These are phyloP conservation scores for Amiota minor DNA, from an alignment of 2,888 invertebrate species.

Conservation along the genomic window DNA sequence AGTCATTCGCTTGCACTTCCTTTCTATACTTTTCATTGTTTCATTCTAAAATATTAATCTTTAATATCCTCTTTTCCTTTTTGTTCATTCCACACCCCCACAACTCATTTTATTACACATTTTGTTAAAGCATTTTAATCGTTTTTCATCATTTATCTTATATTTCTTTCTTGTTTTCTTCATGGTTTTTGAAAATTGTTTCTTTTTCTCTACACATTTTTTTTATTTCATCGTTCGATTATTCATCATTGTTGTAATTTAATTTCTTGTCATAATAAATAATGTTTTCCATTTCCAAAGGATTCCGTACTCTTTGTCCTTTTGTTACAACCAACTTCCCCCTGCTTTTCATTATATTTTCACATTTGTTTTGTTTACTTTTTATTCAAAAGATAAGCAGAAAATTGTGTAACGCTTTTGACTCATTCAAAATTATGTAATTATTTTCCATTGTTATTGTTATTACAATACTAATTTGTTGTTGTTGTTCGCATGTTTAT, in stretches of 20 bases:
- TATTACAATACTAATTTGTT: neutral
- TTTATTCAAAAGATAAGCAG: neutral
- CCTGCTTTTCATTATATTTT: too few species aligned
- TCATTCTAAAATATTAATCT: too few species aligned
- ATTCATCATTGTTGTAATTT: conserved; percentile 2
- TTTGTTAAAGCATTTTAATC: conserved; percentile 11
- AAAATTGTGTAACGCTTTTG: conserved; percentile 15
- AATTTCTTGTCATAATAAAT: conserved; percentile 18
- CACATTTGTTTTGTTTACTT: too few species aligned
- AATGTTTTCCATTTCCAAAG: conserved; percentile 2
- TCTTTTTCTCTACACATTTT: too few species aligned
- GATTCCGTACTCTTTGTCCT: neutral
- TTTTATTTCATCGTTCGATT: neutral
- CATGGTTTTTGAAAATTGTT: too few species aligned
- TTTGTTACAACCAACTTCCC: too few species aligned
- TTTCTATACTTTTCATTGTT: neutral
- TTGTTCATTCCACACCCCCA: neutral
- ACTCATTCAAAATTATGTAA: conserved; percentile 14
- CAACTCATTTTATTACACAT: neutral
- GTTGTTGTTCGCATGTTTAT: neutral
- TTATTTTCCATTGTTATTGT: neutral
- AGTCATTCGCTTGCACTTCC: conserved; percentile 18
- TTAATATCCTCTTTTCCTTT: too few species aligned
- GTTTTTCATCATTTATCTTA: conserved; percentile 15
- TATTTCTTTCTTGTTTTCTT: neutral